Percentiles rank a stretch among this genome's conserved stretches.
Evolutionary conservation across 2,113 vertebrate species (phyloP).

Genomic region (Tychaedon coryphoeus): DNA sequence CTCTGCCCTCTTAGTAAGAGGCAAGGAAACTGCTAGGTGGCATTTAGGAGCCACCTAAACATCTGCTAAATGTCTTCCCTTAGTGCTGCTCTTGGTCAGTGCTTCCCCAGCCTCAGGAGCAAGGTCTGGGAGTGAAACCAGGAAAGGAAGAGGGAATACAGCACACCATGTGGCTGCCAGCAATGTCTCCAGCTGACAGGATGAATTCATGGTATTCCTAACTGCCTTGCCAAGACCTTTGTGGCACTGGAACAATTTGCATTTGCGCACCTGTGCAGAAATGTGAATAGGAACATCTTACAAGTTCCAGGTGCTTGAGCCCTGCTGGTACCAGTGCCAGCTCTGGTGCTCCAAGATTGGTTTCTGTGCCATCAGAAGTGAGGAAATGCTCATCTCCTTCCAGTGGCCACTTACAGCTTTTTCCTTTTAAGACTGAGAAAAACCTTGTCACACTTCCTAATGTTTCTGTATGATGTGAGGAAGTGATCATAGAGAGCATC

Average conservation of each 20-base stretch:
- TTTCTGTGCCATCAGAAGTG: background rate
- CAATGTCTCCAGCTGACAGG: background rate
- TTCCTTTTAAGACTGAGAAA: background rate
- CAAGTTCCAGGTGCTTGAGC: fast-evolving
- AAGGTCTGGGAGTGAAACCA: background rate
- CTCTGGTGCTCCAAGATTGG: background rate
- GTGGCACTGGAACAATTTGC: background rate
- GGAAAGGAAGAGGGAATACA: background rate
- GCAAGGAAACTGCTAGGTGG: background rate
- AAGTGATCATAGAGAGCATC: background rate
- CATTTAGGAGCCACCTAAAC: background rate
- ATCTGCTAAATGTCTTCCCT: background rate
- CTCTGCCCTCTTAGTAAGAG: background rate
- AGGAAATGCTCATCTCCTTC: background rate
- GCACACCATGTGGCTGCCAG: fast-evolving
- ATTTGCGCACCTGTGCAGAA: background rate
- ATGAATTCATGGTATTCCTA: background rate
- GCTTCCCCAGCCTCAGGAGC: background rate
- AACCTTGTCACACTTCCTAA: background rate
- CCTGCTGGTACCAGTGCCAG: background rate
- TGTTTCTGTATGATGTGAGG: background rate
- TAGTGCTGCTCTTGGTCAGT: background rate
- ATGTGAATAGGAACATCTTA: background rate
- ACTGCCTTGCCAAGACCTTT: background rate
- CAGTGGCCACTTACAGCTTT: background rate